Percentiles rank a stretch among this genome's conserved stretches.
phyloP scores from a whole-genome alignment of 2,888 invertebrate species.

The Sepioteuthis lessoniana region DNA sequence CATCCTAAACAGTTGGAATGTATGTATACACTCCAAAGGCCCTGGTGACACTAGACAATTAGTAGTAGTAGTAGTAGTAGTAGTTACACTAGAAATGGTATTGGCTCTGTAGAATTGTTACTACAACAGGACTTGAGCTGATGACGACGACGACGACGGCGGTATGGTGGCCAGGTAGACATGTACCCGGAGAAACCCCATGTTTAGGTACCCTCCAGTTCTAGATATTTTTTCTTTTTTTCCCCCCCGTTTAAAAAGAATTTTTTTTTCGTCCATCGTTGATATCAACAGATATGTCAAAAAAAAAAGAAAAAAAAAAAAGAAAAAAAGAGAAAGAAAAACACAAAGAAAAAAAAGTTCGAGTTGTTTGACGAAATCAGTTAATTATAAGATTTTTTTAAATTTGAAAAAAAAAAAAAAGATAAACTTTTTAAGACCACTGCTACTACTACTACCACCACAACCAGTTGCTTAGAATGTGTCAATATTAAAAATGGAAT shows the following conservation, averaged over 20 bases:
- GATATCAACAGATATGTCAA: background rate
- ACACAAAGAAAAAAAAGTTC: background rate
- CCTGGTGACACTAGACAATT: background rate
- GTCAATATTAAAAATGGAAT: background rate
- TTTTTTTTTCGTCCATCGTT: too few species aligned
- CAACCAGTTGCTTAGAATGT: background rate
- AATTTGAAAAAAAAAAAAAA: background rate
- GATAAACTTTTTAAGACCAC: background rate
- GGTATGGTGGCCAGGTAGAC: conserved; percentile 5
- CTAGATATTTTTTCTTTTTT: background rate
- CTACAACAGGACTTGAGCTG: too few species aligned
- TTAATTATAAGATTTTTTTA: too few species aligned
- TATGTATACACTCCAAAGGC: background rate
- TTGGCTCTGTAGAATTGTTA: background rate
- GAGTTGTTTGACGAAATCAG: too few species aligned
- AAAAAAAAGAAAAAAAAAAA: background rate
- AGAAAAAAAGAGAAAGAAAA: background rate
- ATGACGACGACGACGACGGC: too few species aligned
- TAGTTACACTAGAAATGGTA: background rate
- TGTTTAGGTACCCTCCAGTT: background rate
- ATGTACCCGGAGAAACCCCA: background rate
- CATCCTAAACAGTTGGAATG: background rate
- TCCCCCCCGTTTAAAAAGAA: too few species aligned
- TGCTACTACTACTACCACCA: background rate
- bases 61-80: conserved; percentile 2